Conservation (phyloP, 2,888 invertebrate species). For the Sinelater perroti region DNA sequence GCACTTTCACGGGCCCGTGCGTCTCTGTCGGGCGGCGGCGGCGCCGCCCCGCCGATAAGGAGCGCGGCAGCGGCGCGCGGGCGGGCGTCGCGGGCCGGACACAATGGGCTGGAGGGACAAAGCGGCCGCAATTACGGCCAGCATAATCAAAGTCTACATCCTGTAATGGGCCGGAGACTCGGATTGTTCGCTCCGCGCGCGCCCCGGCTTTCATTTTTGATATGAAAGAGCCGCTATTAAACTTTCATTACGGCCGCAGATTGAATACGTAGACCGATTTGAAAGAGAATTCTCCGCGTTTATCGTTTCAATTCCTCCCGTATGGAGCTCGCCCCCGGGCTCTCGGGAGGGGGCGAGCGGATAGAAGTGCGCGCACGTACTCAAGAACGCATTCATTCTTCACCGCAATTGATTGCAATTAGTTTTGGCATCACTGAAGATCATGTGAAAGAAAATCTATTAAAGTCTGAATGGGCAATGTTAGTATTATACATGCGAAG, state of each 20-base stretch:
- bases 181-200: slow-evolving; percentile 44
- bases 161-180: slow-evolving; percentile 55
- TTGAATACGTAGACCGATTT: slow-evolving; percentile 33
- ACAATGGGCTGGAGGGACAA: slow-evolving; percentile 59
- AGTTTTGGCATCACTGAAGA: no score
- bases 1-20: slow-evolving; percentile 30
- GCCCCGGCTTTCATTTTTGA: slow-evolving; percentile 46
- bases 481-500: no score
- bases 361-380: no score
- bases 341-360: no score
- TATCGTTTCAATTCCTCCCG: slow-evolving; percentile 25
- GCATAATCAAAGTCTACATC: slow-evolving; percentile 59
- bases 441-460: no score
- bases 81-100: slow-evolving; percentile 48
- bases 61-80: slow-evolving; percentile 34
- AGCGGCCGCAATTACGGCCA: slow-evolving; percentile 57
- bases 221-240: slow-evolving; percentile 51
- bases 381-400: no score
- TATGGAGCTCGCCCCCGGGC: slow-evolving; percentile 2
- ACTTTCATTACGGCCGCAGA: slow-evolving; percentile 48
- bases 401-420: no score
- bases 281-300: slow-evolving; percentile 26
- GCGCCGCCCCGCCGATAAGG: slow-evolving; percentile 23
- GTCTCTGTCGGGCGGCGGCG: slow-evolving; percentile 25
- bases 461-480: no score